phyloP scores from a whole-genome alignment of 2,888 invertebrate genomes.

The Metellina segmentata region DNA sequence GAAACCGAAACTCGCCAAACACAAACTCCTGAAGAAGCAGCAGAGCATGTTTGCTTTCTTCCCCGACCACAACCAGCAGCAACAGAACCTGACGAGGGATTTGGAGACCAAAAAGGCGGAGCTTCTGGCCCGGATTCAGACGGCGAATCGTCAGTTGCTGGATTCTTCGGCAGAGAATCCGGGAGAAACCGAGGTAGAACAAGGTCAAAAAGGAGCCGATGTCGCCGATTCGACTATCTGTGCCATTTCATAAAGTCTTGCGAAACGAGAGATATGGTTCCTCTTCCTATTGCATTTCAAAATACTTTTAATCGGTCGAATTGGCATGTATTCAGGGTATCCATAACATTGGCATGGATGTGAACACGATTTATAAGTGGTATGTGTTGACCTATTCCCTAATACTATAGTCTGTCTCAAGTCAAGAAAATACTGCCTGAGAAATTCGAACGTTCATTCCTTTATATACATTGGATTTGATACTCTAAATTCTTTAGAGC shows the following conservation, averaged over 20 bases:
- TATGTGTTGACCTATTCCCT: no score
- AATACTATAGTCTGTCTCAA: no score
- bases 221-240: slow-evolving; percentile 69
- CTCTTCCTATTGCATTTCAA: no score
- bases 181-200: slow-evolving; percentile 21
- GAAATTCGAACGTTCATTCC: no score
- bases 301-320: no score
- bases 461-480: no score
- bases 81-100: slow-evolving; percentile 43
- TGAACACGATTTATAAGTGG: no score
- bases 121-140: slow-evolving; percentile 61
- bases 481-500: no score
- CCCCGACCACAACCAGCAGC: slow-evolving; percentile 77
- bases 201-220: slow-evolving; percentile 44
- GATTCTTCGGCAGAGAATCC: slow-evolving; percentile 54
- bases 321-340: no score
- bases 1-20: slow-evolving; percentile 78
- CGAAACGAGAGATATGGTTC: no score
- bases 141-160: slow-evolving; percentile 56
- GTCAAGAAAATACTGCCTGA: no score
- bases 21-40: slow-evolving; percentile 79
- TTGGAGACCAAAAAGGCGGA: slow-evolving; percentile 65
- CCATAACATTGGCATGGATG: no score
- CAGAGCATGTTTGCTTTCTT: slow-evolving; percentile 79
- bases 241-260: slow-evolving; percentile 43